Percentiles rank a stretch among this genome's conserved stretches.
phyloP scores from a whole-genome alignment of 2,888 invertebrate genomes.

The Dyspetes luteomarginatus region DNA sequence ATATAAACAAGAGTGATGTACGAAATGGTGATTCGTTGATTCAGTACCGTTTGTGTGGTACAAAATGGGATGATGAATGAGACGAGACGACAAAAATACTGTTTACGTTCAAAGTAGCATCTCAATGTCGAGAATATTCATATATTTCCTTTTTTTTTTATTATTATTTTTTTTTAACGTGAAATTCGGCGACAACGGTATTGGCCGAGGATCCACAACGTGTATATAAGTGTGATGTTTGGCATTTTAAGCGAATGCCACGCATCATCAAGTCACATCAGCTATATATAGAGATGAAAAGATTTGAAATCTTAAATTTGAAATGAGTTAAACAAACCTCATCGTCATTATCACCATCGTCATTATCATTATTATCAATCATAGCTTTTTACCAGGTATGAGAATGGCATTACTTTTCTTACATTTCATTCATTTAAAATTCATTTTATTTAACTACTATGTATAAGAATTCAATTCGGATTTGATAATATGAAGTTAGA shows the following conservation, averaged over 20 bases:
- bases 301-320: slow-evolving; percentile 50
- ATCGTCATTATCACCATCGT: not conserved
- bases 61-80: no score
- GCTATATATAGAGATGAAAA: slow-evolving; percentile 47
- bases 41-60: no score
- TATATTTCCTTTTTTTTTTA: slow-evolving; percentile 4
- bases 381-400: no score
- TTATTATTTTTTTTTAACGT: slow-evolving; percentile 41
- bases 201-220: slow-evolving; percentile 49
- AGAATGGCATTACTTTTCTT: not conserved
- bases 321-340: slow-evolving; percentile 6
- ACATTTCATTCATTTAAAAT: slow-evolving; percentile 32
- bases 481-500: slow-evolving; percentile 67
- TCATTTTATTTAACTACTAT: slow-evolving; percentile 25
- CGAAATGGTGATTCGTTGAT: no score
- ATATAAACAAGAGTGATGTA: not conserved
- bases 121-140: not conserved
- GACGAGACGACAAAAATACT: not conserved
- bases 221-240: slow-evolving; percentile 15
- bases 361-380: slow-evolving; percentile 20
- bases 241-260: slow-evolving; percentile 31
- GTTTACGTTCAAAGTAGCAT: not conserved
- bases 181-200: slow-evolving; percentile 58
- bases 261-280: slow-evolving; percentile 35
- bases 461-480: slow-evolving; percentile 68